Base-by-base conservation (phyloP, 2,797 vertebrate species). In the Trachurus trachurus region DNA sequence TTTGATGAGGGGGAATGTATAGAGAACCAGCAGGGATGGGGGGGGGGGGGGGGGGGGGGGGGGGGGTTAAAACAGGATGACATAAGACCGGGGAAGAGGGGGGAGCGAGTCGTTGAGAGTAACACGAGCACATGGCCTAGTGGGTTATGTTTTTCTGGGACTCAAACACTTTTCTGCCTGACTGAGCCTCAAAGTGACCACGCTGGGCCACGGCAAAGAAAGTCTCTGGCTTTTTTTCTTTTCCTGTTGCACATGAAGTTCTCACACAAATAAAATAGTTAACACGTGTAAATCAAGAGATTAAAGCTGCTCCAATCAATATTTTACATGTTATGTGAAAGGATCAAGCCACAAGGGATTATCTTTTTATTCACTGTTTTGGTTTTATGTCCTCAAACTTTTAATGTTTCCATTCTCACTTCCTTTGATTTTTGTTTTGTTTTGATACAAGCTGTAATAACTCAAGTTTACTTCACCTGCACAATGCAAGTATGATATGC, bases 151-250 rank as follows among this genome's bases (percentile, higher is more conserved):
- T 88, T 83, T 86, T 82, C 74, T 80, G 69, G 78, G 76, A 73
- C 63, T 83, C 47, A 66, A 78, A 86, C 63, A 58, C 87, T 84
- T 87, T 90, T 85, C 82, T 71, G 78, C 75, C 80, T 66, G 77
- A 82, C 67, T 86, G 89, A 84, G 54, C 45, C 78, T 84, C 74
- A 88, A 89, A 88, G 78, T 81, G 80, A 57, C 71, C 76, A 1
- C 31, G 78, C 75, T 85, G 86, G 83, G 62, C 63, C 54, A 60
- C 26, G 71, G 66, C 58, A 81, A 69, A 80, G 65, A 40, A 34
- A 68, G 31, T 17, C 44, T 68, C 56, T 0, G 71, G 37, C 61
- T 56, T 67, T 80, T 56, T 31, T 80, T 77, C 5, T 26, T 26
- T 26, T 26, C 26, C 34, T 37, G 60, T 69, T 29, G 15, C 26